phyloP scores from a whole-genome alignment of 2,888 invertebrate species.

The Plagodis dolabraria region DNA sequence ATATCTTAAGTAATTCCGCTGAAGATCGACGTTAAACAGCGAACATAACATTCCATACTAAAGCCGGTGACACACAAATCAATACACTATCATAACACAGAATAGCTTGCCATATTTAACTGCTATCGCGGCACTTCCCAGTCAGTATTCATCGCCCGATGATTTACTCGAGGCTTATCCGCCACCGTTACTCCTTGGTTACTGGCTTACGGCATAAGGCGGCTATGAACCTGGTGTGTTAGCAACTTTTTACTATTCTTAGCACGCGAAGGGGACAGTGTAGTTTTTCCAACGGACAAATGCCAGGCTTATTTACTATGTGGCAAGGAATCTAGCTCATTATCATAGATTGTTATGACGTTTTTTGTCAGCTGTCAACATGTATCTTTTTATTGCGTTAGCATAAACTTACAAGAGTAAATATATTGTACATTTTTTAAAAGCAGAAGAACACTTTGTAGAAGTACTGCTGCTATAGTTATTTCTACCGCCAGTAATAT shows the following conservation, averaged over 20 bases:
- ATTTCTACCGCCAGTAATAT: too few species aligned
- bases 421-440: too few species aligned
- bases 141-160: conserved; percentile 74
- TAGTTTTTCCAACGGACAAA: neutral
- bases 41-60: conserved; percentile 1
- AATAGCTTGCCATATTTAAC: conserved; percentile 76
- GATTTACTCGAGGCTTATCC: conserved; percentile 80
- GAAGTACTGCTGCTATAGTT: too few species aligned
- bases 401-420: too few species aligned
- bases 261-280: conserved; percentile 8
- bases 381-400: too few species aligned
- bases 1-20: too few species aligned
- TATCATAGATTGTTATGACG: neutral
- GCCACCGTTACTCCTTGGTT: conserved; percentile 51
- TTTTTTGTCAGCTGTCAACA: too few species aligned
- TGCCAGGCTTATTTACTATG: neutral
- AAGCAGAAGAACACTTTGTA: too few species aligned
- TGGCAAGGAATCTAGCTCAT: neutral
- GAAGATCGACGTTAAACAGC: too few species aligned
- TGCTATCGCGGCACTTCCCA: conserved; percentile 71
- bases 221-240: conserved; percentile 33
- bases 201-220: conserved; percentile 65
- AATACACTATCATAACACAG: conserved; percentile 25
- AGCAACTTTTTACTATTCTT: conserved; percentile 31
- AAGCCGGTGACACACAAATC: conserved; percentile 46